phyloP scores from a whole-genome alignment of 1,140 invertebrate species.

The Cydia amplana region DNA sequence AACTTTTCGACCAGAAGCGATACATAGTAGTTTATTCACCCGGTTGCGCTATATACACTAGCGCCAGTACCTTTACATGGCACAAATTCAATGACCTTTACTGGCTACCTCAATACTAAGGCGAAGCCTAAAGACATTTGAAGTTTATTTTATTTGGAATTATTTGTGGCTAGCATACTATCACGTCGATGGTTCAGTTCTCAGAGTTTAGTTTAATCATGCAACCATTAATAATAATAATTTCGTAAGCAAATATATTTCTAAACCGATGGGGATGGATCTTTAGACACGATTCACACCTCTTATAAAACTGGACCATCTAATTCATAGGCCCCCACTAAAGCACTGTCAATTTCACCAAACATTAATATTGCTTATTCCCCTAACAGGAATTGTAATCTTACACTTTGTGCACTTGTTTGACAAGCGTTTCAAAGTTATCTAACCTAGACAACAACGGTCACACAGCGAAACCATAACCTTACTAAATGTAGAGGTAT shows the following conservation, averaged over 20 bases:
- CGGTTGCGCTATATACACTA: background rate
- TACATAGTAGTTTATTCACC: background rate
- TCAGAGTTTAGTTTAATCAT: background rate
- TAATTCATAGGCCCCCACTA: constrained; percentile 35
- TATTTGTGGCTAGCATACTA: constrained; percentile 38
- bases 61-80: background rate
- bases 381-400: constrained; percentile 51
- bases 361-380: constrained; percentile 52
- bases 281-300: background rate
- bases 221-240: background rate
- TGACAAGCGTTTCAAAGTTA: constrained; percentile 71
- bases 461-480: constrained; percentile 39
- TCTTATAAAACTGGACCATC: constrained; percentile 24
- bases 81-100: constrained; percentile 2
- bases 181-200: constrained; percentile 4
- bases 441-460: constrained; percentile 40
- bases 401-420: constrained; percentile 70
- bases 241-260: background rate
- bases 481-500: constrained; percentile 45
- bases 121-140: constrained; percentile 26
- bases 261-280: background rate
- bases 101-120: background rate
- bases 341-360: constrained; percentile 36
- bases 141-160: constrained; percentile 34
- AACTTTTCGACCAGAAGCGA: background rate